Evolutionary conservation across 2,113 vertebrate genomes (phyloP).

Genomic region (Menura novaehollandiae): DNA sequence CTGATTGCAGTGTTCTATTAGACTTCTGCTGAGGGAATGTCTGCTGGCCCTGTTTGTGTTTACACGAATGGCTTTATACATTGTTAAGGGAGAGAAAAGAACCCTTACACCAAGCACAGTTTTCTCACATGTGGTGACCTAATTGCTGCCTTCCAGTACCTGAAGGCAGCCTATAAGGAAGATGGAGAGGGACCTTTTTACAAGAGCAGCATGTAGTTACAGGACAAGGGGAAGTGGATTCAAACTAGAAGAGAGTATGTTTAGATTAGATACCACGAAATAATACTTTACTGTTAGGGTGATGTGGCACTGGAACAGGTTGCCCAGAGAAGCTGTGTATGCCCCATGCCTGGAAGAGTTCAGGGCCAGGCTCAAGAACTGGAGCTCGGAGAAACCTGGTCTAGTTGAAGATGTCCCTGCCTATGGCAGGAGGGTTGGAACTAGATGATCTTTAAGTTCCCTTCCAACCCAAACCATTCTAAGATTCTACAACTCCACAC

Average conservation of each 20-base stretch:
- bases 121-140: background rate
- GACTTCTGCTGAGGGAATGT: background rate
- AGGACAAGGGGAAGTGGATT: background rate
- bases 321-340: background rate
- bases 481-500: background rate
- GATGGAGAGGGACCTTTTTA: background rate
- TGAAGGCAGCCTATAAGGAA: background rate
- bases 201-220: background rate
- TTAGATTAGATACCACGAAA: background rate
- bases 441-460: background rate
- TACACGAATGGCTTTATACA: background rate
- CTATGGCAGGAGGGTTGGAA: background rate
- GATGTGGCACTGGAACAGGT: background rate
- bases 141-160: background rate
- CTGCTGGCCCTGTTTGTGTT: background rate
- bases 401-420: background rate
- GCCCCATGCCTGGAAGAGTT: background rate
- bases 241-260: background rate
- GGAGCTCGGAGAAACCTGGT: background rate
- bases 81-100: background rate
- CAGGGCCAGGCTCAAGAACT: background rate
- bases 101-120: background rate
- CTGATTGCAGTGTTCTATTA: background rate
- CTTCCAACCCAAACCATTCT: background rate
- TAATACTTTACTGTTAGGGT: background rate